Evolutionary conservation across 1,140 invertebrate genomes (phyloP).

Genomic region (Chrysoperla carnea): DNA sequence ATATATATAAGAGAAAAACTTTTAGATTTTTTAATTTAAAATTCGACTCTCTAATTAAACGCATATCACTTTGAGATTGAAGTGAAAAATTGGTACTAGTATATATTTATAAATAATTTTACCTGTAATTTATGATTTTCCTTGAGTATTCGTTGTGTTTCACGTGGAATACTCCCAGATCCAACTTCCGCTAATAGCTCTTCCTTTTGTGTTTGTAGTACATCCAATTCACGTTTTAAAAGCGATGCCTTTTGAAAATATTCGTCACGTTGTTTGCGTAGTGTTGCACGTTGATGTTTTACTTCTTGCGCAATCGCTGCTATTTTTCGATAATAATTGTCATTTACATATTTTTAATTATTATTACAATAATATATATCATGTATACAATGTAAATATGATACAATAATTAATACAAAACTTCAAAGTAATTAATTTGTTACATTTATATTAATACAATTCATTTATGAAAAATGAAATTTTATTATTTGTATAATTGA

Average conservation of each 20-base stretch:
- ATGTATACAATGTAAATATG: too few relatives aligned
- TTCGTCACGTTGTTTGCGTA: conserved; percentile 58
- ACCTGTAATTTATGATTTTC: conserved; percentile 70
- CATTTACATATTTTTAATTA: too few relatives aligned
- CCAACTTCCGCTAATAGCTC: conserved; percentile 44
- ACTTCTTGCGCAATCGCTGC: conserved; percentile 60
- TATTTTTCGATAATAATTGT: conserved; percentile 5
- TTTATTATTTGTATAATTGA: too few relatives aligned
- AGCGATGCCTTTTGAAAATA: conserved; percentile 51
- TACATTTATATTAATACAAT: too few relatives aligned
- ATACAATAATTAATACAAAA: too few relatives aligned
- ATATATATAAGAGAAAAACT: too few relatives aligned
- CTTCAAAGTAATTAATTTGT: too few relatives aligned
- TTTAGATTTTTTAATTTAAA: too few relatives aligned
- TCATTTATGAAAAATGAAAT: too few relatives aligned
- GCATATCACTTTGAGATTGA: too few relatives aligned
- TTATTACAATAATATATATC: too few relatives aligned
- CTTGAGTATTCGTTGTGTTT: conserved; percentile 42
- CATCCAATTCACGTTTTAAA: conserved; percentile 55
- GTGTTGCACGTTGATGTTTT: conserved; percentile 56
- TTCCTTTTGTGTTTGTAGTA: conserved; percentile 52
- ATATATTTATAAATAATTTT: conserved; percentile 9
- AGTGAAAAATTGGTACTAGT: not conserved
- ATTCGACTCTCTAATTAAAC: too few relatives aligned
- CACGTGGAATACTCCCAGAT: conserved; percentile 23